Evolutionary conservation across 2,113 vertebrate species (phyloP).

Genomic region (Bos javanicus): DNA sequence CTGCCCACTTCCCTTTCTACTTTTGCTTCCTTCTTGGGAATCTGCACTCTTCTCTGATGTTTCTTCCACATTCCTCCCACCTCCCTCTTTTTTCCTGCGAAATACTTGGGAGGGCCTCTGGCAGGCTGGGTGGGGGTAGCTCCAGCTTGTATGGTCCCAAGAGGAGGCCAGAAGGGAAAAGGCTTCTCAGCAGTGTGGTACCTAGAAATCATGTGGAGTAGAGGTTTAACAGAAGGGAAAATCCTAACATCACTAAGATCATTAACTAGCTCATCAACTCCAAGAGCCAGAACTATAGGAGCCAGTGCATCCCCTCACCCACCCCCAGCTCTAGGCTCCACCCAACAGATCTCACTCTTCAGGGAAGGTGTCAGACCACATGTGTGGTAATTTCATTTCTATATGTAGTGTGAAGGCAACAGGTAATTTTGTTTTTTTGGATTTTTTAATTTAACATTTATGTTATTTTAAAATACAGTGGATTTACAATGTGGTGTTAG

Average conservation of each 20-base stretch:
- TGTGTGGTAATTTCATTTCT: not conserved
- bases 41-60: not conserved
- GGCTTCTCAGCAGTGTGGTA: not conserved
- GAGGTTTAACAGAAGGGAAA: not conserved
- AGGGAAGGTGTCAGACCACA: not conserved
- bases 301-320: accelerated
- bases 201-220: not conserved
- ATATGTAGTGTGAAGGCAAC: not conserved
- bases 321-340: not conserved
- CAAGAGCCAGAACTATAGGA: not conserved
- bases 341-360: not conserved
- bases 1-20: not conserved
- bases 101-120: not conserved
- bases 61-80: not conserved
- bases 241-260: not conserved
- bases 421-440: not conserved
- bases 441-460: not conserved
- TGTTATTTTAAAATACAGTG: not conserved
- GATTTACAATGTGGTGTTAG: not conserved
- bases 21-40: not conserved
- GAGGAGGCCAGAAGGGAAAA: not conserved
- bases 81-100: not conserved
- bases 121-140: not conserved
- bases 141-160: not conserved
- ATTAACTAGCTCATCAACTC: not conserved